Conservation (phyloP, 2,797 vertebrate genomes). For the Choloepus didactylus region DNA sequence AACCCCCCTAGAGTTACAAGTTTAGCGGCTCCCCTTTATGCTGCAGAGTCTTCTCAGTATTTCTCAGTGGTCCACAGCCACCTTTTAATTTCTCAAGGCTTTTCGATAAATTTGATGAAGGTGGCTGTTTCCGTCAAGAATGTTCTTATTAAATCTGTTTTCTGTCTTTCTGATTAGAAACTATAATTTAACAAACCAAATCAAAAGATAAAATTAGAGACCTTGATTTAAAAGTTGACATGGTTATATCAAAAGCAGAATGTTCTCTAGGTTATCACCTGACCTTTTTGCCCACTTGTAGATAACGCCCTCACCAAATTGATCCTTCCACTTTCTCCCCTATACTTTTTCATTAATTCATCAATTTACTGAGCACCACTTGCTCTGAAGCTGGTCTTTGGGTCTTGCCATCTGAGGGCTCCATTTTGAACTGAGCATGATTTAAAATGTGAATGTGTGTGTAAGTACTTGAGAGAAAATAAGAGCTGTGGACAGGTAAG, state of each 20-base stretch:
- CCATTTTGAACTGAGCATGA: not conserved
- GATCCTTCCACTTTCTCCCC: not conserved
- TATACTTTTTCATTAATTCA: not conserved
- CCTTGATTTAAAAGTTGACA: constrained; percentile 12
- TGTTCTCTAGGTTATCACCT: not conserved
- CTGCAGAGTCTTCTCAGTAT: not conserved
- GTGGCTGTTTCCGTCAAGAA: not conserved
- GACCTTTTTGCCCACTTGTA: not conserved
- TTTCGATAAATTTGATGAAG: constrained; percentile 44
- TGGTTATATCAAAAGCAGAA: not conserved
- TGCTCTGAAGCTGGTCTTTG: not conserved
- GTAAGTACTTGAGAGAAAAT: not conserved
- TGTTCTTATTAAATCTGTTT: constrained; percentile 31
- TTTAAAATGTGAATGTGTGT: not conserved
- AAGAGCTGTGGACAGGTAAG: not conserved
- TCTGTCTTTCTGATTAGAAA: constrained; percentile 25
- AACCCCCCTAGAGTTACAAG: not conserved
- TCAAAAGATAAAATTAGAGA: not conserved
- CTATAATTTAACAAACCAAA: not conserved
- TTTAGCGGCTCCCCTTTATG: not conserved
- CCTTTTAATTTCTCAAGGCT: constrained; percentile 47
- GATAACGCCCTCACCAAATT: not conserved
- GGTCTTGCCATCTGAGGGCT: not conserved
- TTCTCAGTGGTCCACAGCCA: not conserved
- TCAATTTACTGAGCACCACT: not conserved